Base-by-base conservation (phyloP, 2,113 vertebrate genomes). In the Gopherus evgoodei region DNA sequence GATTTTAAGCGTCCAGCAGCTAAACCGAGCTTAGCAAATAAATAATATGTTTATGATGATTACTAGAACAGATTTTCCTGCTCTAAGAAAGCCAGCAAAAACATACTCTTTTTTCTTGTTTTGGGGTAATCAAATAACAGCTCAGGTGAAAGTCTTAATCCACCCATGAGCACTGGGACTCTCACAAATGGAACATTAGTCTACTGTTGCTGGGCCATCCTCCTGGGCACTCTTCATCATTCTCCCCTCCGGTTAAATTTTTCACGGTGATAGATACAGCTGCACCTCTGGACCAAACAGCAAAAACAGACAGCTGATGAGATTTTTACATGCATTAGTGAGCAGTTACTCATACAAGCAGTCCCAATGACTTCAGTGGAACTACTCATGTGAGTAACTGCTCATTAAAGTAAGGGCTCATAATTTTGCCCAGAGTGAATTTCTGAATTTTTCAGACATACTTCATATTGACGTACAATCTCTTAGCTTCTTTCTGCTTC, bases 231-330 rank as follows among this genome's bases (percentile, higher is more conserved):
- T 96, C 65, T 93, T 81, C 88, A 93, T 92, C 44, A 59, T 96
- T 96, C 91, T 96, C 91, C 95, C 90, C 85, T 97, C 94, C 83
- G 83, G 92, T 92, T 95, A 94, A 90, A 97, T 97, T 95, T 96
- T 86, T 96, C 96, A 96, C 96, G 86, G 94, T 93, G 84, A 95
- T 83, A 83, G 86, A 95, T 83, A 83, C 57, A 1, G 19, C 81
- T 95, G 92, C 94, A 95, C 96, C 93, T 87, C 95, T 96, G 97
- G 96, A 93, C 89, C 78, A 86, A 95, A 86, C 81, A 95, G 59
- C 89, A 96, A 75, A 97, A 82, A 22, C 95, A 97, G n/a, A 92
- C 92, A 93, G 93, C 96, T 82, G 79, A 88, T 49, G 91, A 83
- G 27, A 0, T 81, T 91, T 90, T 92, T 13, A 44, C 21, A 10